Evolutionary conservation across 2,113 vertebrate genomes (phyloP), one percentile per base, ranked within the genome.

Genomic region (Arenaria interpres): DNA sequence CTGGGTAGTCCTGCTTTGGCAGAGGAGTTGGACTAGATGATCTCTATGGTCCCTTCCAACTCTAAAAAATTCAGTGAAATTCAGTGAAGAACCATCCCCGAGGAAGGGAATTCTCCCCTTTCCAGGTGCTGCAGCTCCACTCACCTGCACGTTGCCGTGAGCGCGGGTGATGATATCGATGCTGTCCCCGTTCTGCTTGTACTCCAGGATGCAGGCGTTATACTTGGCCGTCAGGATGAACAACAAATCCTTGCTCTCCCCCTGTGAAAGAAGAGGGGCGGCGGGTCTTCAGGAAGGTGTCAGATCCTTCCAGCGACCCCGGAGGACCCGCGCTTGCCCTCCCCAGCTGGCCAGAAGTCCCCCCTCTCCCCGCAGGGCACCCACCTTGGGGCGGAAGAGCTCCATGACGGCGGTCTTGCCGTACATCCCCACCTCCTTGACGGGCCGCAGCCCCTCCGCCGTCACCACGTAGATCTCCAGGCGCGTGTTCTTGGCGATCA

Each of bases 391-490:
- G 41, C 99, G 98, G 97, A 99, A 99, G 39, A 99, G 99, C 96
- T 99, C 99, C 99, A 99, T 99, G 85, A 99, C 99, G 0, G 99
- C 98, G 1, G 99, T 99, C 97, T 99, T 99, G 41, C 99, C 99
- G 2, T 99, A 99, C 99, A 99, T 99, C 81, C 99, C 99, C 75
- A 99, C 99, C 95, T 99, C 99, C 85, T 99, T 99, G 83, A 99
- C 99, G 1, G 99, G 99, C 91, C 99, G 96, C n/a, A 99, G 98
- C n/a, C 99, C 99, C 93, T 99, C 99, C 0, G 99, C 98, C 0
- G 99, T 99, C 81, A 99, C 99, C 48, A 99, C 99, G 62, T 99
- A 99, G 94, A 99, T 99, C 98, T 99, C 99, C 96, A 99, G 98
- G 2, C 99, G 98, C 1, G 99, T 99, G 97, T 99, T 99, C 96